Percentiles rank a stretch among this genome's conserved stretches.
phyloP scores from a whole-genome alignment of 2,797 vertebrate species.

The Onychomys arenicola region DNA sequence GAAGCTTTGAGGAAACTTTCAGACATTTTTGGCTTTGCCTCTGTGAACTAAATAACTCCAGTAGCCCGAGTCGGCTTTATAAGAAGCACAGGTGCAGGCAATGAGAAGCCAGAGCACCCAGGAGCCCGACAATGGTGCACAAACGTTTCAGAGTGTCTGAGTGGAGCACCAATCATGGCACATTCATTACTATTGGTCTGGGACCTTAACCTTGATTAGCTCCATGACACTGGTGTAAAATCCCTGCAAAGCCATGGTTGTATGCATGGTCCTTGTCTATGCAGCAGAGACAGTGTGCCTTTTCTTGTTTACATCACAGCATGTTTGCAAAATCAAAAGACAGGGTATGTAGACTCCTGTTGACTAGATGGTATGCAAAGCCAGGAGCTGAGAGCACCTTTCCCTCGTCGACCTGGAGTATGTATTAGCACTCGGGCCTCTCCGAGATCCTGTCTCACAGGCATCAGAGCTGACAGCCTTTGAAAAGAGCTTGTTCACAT shows the following conservation, averaged over 20 bases:
- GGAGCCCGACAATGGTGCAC: background rate
- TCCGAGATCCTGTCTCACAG: background rate
- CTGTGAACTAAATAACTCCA: background rate
- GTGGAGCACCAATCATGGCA: rapidly evolving
- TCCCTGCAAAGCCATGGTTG: background rate
- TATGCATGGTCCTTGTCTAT: background rate
- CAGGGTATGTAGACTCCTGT: background rate
- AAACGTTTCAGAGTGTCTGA: background rate
- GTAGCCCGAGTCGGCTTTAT: background rate
- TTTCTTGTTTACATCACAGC: background rate
- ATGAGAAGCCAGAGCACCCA: background rate
- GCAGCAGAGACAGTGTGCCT: background rate
- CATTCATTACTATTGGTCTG: background rate
- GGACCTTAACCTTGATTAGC: background rate
- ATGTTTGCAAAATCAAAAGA: background rate
- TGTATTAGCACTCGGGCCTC: background rate
- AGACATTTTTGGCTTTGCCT: background rate
- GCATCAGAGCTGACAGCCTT: background rate
- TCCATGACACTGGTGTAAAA: background rate
- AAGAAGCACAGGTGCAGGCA: background rate
- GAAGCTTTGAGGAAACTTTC: background rate
- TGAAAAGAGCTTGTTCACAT: conserved; percentile 47
- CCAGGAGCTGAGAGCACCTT: background rate
- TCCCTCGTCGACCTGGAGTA: background rate
- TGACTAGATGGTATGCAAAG: background rate